Percentiles rank a stretch among this genome's conserved stretches.
phyloP scores from a whole-genome alignment of 2,888 invertebrate species.

The Linnaemya tessellans region DNA sequence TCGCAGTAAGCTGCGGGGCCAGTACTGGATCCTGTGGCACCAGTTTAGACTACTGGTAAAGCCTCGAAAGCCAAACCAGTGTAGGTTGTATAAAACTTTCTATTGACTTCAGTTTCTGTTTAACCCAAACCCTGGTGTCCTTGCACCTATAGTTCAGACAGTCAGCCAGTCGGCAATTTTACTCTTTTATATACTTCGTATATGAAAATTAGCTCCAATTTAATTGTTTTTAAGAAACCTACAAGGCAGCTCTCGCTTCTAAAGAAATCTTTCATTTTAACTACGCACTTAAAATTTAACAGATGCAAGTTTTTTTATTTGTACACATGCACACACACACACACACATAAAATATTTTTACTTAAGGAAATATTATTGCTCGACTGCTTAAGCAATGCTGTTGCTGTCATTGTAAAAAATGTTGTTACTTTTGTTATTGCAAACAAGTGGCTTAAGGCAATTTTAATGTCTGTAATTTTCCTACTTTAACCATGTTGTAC shows the following conservation, averaged over 20 bases:
- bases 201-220: neutral
- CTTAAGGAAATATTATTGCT: conserved; percentile 67
- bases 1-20: no score
- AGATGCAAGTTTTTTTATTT: neutral
- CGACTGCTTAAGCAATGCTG: conserved; percentile 43
- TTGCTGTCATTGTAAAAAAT: conserved; percentile 47
- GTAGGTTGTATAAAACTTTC: no score
- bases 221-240: neutral
- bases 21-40: no score
- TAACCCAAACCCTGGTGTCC: no score
- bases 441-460: conserved; percentile 72
- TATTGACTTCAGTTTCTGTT: no score
- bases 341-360: conserved; percentile 35
- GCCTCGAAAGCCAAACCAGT: no score
- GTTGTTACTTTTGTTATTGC: conserved; percentile 69
- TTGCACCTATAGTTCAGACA: no score
- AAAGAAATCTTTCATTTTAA: neutral
- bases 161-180: no score
- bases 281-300: neutral
- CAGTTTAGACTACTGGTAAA: no score
- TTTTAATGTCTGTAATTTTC: conserved; percentile 72
- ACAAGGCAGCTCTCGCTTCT: neutral
- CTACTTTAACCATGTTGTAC: conserved; percentile 63
- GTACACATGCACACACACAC: no score
- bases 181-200: no score